phyloP scores from a whole-genome alignment of 2,888 invertebrate species.

The Hanleya hanleyi region DNA sequence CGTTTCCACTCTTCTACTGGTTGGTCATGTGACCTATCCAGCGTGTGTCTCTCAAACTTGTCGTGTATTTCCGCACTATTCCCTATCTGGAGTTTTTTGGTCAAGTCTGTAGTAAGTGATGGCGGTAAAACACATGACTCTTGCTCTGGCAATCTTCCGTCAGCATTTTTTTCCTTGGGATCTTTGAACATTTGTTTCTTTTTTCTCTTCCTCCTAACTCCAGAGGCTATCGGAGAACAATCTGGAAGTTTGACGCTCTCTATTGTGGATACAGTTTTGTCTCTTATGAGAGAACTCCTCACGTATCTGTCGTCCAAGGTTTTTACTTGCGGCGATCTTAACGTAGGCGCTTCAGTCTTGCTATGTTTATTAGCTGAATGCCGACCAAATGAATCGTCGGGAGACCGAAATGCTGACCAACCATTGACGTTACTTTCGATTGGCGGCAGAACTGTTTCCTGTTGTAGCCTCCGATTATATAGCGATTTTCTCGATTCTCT shows the following conservation, averaged over 20 bases:
- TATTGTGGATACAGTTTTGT: constrained; percentile 2
- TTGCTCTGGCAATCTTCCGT: background rate
- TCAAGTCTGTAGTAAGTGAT: background rate
- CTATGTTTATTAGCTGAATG: background rate
- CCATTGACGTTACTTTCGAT: background rate
- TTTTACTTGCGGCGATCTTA: background rate
- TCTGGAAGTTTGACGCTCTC: constrained; percentile 7
- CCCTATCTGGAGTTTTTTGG: background rate
- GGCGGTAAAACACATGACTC: background rate
- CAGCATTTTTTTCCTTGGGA: background rate
- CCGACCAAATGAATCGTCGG: background rate
- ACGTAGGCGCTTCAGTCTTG: background rate
- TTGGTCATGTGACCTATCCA: constrained; percentile 41
- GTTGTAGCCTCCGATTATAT: background rate
- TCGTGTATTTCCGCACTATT: background rate
- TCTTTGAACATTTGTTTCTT: background rate
- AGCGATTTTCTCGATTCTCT: background rate
- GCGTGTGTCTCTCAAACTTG: constrained; percentile 31
- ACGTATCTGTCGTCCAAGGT: background rate
- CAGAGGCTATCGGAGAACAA: background rate
- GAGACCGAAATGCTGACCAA: background rate
- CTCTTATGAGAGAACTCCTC: background rate
- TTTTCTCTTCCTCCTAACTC: background rate
- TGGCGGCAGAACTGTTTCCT: background rate
- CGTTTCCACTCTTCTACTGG: constrained; percentile 32